Conservation (phyloP, 2,888 invertebrate genomes). For the Clusia tigrina region DNA sequence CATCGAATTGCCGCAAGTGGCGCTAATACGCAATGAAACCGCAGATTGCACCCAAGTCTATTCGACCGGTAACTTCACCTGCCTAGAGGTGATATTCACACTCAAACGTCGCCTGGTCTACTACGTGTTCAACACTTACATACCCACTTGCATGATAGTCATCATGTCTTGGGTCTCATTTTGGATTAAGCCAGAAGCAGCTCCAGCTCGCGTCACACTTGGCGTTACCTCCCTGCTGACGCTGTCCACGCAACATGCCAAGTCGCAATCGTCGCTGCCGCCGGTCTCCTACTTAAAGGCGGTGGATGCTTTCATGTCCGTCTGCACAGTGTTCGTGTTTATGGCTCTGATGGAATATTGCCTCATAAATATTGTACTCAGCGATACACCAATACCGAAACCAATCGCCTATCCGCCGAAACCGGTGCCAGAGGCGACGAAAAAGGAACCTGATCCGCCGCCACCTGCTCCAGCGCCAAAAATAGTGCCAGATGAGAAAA, state of each 20-base stretch:
- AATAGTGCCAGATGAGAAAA: constrained; percentile 54
- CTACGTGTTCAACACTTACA: constrained; percentile 92
- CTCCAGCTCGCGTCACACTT: constrained; percentile 89
- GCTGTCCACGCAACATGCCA: constrained; percentile 90
- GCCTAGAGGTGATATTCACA: constrained; percentile 89
- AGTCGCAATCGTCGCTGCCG: constrained; percentile 90
- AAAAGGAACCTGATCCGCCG: constrained; percentile 52
- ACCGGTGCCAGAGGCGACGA: constrained; percentile 56
- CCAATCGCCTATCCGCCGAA: constrained; percentile 61
- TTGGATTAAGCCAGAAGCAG: constrained; percentile 95
- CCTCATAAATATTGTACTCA: constrained; percentile 75
- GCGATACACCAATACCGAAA: constrained; percentile 63
- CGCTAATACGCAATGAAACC: constrained; percentile 85
- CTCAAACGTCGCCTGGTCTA: constrained; percentile 88
- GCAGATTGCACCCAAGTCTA: constrained; percentile 85
- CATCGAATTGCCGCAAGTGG: constrained; percentile 87
- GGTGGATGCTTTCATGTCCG: constrained; percentile 92
- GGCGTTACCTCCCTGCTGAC: constrained; percentile 91
- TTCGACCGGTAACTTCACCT: constrained; percentile 81
- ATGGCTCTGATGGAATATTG: constrained; percentile 95
- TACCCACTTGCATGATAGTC: constrained; percentile 92
- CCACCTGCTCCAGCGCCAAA: constrained; percentile 40
- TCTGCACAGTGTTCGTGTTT: constrained; percentile 90
- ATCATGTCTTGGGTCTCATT: constrained; percentile 98
- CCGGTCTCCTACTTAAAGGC: constrained; percentile 94